Evolutionary conservation across 1,140 invertebrate species (phyloP), one percentile per base, ranked within the genome.

Genomic region (Gonioctena quinquepunctata): DNA sequence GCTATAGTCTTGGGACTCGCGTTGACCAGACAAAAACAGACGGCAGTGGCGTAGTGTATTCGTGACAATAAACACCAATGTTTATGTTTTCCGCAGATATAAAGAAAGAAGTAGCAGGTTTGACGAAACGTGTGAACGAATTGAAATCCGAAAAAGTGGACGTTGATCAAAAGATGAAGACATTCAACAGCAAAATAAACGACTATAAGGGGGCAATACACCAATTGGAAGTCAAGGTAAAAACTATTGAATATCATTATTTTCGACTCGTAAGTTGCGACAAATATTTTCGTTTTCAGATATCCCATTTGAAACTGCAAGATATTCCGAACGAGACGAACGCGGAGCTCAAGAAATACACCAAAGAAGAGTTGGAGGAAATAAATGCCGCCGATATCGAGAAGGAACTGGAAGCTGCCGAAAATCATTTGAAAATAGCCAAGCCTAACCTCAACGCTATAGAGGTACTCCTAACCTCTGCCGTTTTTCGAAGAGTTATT

Each of bases 361-460:
- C 85, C 0, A 80, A 88, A 0, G 94, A 97, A 63, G 90, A 95
- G 70, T 77, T 98, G 0, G 84, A 88, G 0, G 81, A 83, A 0
- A 85, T 89, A 1, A 84, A 88, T 23, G 80, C 87, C 0, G 86
- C 91, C 18, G 86, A 89, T 16, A 80, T 93, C 1, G 83, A 92
- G 75, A 89, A 88, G 60, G 85, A 91, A 73, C 83, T 94, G 27
- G 83, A 87, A 0, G 82, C 88, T 1, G 83, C 91, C 42, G 90
- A 94, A 77, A 87, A 93, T 59, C 84, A 90, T 70, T 77, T 96
- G 2, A 87, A 88, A 2, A 84, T 89, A 8, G 86, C 88, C 66
- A 93, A 91, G 76, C 93, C 94, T 1, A 95, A 97, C 83, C 81
- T 96, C 70, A 88, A 89, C 54, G 90, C 91, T 66, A 92, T 98